Conservation (phyloP, 2,113 vertebrate genomes). For the Cariama cristata region DNA sequence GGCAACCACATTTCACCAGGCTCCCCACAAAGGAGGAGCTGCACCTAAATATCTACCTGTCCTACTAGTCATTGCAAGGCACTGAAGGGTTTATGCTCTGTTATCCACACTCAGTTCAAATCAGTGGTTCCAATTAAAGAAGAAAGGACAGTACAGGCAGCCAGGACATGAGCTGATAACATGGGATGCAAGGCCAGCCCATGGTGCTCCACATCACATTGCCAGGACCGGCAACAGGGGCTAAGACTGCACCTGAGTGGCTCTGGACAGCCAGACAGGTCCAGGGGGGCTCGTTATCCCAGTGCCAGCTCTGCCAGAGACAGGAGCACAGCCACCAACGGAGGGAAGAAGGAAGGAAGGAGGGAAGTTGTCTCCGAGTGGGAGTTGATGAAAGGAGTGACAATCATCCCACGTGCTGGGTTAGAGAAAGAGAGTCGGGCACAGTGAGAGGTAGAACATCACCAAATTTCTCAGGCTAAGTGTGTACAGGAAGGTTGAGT, state of each 20-base stretch:
- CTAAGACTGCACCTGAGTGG: background rate
- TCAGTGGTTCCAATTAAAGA: background rate
- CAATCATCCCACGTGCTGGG: background rate
- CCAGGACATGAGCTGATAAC: background rate
- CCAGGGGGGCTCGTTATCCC: background rate
- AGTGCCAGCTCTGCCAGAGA: background rate
- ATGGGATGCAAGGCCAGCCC: rapidly evolving
- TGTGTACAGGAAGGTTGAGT: conserved; percentile 2
- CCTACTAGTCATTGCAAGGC: background rate
- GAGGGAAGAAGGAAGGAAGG: background rate
- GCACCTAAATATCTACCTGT: background rate
- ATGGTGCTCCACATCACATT: background rate
- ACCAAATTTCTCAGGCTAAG: background rate
- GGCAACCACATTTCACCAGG: background rate
- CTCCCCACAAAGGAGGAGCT: background rate
- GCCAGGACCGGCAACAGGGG: background rate
- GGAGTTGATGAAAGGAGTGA: background rate
- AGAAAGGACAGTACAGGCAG: background rate
- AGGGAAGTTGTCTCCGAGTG: background rate
- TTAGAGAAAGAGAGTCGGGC: background rate
- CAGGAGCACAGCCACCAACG: background rate
- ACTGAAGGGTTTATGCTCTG: background rate
- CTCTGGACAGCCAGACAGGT: rapidly evolving
- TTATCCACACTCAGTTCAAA: background rate
- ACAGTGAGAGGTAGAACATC: background rate